Evolutionary conservation across 2,888 invertebrate genomes (phyloP).

Genomic region (Julus scandinavius): DNA sequence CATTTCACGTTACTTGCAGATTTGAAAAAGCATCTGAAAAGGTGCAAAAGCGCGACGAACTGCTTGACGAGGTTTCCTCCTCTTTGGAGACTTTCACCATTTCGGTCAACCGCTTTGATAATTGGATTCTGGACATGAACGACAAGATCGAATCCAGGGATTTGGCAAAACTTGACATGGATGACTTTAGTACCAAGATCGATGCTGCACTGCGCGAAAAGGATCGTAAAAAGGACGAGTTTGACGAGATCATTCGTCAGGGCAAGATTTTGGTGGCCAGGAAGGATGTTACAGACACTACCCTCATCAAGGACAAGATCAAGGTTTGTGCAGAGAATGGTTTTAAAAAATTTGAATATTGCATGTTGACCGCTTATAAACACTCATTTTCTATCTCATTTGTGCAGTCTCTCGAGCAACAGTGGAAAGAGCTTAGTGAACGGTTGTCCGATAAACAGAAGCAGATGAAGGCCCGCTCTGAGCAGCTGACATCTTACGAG

Average conservation of each 20-base stretch:
- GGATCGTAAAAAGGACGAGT: constrained; percentile 72
- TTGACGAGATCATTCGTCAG: constrained; percentile 82
- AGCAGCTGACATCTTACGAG: constrained; percentile 88
- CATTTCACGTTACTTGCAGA: constrained; percentile 66
- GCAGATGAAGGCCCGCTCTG: constrained; percentile 83
- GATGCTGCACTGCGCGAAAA: constrained; percentile 67
- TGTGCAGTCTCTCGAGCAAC: constrained; percentile 77
- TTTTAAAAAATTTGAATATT: too few relatives aligned
- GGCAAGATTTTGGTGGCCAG: constrained; percentile 83
- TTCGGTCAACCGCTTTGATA: constrained; percentile 66
- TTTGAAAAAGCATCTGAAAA: constrained; percentile 88
- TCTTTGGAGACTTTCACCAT: constrained; percentile 76
- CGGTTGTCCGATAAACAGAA: constrained; percentile 86
- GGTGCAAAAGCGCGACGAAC: constrained; percentile 80
- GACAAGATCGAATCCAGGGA: constrained; percentile 82
- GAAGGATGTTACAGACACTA: constrained; percentile 90
- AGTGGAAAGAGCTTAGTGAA: constrained; percentile 88
- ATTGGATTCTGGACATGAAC: constrained; percentile 67
- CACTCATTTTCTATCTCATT: background rate
- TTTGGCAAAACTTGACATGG: constrained; percentile 71
- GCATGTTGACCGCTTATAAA: background rate
- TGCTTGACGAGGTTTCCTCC: constrained; percentile 81
- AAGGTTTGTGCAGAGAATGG: constrained; percentile 69
- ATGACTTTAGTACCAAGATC: constrained; percentile 72
- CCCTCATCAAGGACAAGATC: constrained; percentile 82